Percentiles rank a stretch among this genome's conserved stretches.
Evolutionary conservation across 1,140 invertebrate species (phyloP).

Genomic region (Papilio polytes): DNA sequence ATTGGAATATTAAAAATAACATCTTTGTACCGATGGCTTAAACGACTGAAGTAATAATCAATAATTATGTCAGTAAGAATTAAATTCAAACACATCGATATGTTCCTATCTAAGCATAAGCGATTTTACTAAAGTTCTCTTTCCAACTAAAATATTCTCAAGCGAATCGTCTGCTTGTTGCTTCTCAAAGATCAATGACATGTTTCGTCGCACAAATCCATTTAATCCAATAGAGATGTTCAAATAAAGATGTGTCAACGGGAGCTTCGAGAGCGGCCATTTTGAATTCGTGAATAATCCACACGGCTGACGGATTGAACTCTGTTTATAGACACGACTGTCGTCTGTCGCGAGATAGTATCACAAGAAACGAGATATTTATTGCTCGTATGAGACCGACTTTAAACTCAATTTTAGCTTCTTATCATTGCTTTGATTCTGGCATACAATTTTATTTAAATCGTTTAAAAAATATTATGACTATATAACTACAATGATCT

Average conservation of each 20-base stretch:
- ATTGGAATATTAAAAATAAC: not conserved
- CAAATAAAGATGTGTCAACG: not conserved
- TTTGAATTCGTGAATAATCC: constrained; percentile 26
- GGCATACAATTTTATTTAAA: not conserved
- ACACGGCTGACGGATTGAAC: constrained; percentile 24
- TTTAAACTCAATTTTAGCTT: not conserved
- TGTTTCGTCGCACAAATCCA: not conserved
- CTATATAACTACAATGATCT: no score
- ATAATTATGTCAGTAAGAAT: no score
- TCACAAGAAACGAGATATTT: constrained; percentile 5
- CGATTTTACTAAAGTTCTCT: not conserved
- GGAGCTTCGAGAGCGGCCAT: not conserved
- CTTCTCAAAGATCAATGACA: not conserved
- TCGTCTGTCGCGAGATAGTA: constrained; percentile 15
- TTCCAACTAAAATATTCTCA: not conserved
- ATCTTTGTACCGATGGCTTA: not conserved
- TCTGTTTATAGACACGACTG: not conserved
- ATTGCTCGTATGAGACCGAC: not conserved
- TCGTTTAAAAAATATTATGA: no score
- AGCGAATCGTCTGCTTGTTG: not conserved
- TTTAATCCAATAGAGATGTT: not conserved
- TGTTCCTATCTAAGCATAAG: not conserved
- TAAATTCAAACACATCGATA: no score
- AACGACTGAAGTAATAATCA: no score
- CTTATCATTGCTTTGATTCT: not conserved